Evolutionary conservation across 2,113 vertebrate species (phyloP), one percentile per base, ranked within the genome.

Genomic region (Cephalopterus ornatus): DNA sequence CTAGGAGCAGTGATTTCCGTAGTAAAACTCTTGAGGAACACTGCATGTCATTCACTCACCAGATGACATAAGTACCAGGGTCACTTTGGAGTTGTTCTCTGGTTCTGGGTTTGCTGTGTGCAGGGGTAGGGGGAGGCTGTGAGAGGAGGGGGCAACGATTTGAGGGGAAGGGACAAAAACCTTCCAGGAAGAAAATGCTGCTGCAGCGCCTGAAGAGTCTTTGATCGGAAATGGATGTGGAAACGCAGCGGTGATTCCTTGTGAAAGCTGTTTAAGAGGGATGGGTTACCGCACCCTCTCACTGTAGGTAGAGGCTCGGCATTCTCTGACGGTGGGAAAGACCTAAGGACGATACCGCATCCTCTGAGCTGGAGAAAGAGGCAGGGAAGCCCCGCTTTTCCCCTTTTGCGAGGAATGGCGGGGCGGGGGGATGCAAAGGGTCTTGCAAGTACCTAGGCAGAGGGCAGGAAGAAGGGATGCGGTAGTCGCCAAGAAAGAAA

Each of bases 151-250:
- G 42, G 44, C 62, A 14, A 0, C 1, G 58, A 26, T 41, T 26
- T 12, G 32, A 67, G 55, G 22, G 55, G 46, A 80, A 88, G 55
- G 67, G 55, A 46, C 42, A 15, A 10, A 58, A 82, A 24, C 42
- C 70, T 55, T 18, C 59, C 37, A 3, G 41, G 58, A 9, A 26
- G 39, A 24, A 44, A 16, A 32, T n/a, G 46, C 61, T 42, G 66
- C 66, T 2, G 56, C 27, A 33, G 90, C 77, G 39, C 35, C 50
- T 26, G 66, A 5, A 13, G 15, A 59, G 49, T 15, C 52, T 89
- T n/a, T 5, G 77, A 2, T 70, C 0, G 4, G 66, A 9, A 33
- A 27, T 7, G n/a, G 20, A 11, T 5, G 27, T 52, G 67, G 76
- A 19, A 66, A 13, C 0, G 14, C 50, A 16, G 88, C 3, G 2